phyloP scores from a whole-genome alignment of 2,888 invertebrate species.

The Torymus auratus region DNA sequence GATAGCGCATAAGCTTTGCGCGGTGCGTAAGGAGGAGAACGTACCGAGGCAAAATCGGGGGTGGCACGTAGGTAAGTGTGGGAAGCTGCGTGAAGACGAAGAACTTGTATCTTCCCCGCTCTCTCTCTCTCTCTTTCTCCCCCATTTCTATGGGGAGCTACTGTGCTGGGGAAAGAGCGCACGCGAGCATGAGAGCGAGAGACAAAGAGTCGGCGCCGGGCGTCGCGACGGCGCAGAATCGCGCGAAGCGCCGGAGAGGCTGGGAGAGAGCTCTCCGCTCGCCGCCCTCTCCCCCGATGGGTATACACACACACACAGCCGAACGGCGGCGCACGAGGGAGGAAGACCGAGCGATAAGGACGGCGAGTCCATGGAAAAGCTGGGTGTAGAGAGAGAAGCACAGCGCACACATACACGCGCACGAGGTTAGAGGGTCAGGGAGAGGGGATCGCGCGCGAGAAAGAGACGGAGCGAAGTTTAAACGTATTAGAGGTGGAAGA shows the following conservation, averaged over 20 bases:
- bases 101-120: too few relatives aligned
- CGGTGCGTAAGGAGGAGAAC: too few relatives aligned
- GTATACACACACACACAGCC: too few relatives aligned
- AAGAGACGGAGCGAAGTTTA: neutral
- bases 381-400: neutral
- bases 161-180: neutral
- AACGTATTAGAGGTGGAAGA: neutral
- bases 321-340: neutral
- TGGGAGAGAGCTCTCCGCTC: constrained; percentile 7
- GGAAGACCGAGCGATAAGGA: neutral
- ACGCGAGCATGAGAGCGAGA: neutral
- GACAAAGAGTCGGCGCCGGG: constrained; percentile 58
- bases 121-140: too few relatives aligned
- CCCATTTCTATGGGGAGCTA: too few relatives aligned
- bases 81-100: too few relatives aligned
- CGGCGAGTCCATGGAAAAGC: neutral
- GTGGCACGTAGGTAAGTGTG: too few relatives aligned
- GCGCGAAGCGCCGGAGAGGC: constrained; percentile 32
- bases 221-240: constrained; percentile 65
- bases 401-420: too few relatives aligned
- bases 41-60: too few relatives aligned
- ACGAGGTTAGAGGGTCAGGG: constrained; percentile 8
- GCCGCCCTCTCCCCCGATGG: neutral
- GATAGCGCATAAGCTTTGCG: too few relatives aligned
- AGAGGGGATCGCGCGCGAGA: neutral